These are phyloP conservation scores for Chrysotoxum bicinctum DNA, from an alignment of 2,888 invertebrate genomes.

Conservation along the genomic window DNA sequence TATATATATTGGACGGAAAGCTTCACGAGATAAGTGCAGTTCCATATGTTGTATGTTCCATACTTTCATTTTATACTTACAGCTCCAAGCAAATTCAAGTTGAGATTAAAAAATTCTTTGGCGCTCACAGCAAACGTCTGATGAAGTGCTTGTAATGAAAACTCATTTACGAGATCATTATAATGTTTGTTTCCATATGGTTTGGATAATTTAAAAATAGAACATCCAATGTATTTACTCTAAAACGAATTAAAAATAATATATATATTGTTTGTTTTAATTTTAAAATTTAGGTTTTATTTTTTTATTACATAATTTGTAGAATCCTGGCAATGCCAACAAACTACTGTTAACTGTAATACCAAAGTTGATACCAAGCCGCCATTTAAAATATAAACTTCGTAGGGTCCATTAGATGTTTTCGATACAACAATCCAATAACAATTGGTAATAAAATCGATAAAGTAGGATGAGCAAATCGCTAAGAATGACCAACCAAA, in stretches of 20 bases:
- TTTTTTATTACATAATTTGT: constrained; percentile 75
- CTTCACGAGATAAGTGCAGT: too few species aligned
- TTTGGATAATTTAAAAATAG: constrained; percentile 79
- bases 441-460: constrained; percentile 78
- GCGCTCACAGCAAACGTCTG: constrained; percentile 79
- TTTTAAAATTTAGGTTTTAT: background rate
- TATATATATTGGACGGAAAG: too few species aligned
- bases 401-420: constrained; percentile 1
- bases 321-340: constrained; percentile 78
- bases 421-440: constrained; percentile 77
- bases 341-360: constrained; percentile 74
- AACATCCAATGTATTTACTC: constrained; percentile 80
- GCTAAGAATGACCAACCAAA: constrained; percentile 80
- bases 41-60: too few species aligned
- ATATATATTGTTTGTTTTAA: background rate
- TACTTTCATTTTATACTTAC: constrained; percentile 77
- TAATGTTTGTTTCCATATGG: constrained; percentile 78
- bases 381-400: constrained; percentile 62
- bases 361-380: constrained; percentile 72
- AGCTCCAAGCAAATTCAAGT: constrained; percentile 78
- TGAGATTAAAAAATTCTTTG: constrained; percentile 80
- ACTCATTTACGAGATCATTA: constrained; percentile 79
- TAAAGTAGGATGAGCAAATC: constrained; percentile 76
- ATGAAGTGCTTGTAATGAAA: constrained; percentile 79
- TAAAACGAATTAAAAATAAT: constrained; percentile 67